phyloP scores from a whole-genome alignment of 2,113 vertebrate species.

The Elachura formosa region DNA sequence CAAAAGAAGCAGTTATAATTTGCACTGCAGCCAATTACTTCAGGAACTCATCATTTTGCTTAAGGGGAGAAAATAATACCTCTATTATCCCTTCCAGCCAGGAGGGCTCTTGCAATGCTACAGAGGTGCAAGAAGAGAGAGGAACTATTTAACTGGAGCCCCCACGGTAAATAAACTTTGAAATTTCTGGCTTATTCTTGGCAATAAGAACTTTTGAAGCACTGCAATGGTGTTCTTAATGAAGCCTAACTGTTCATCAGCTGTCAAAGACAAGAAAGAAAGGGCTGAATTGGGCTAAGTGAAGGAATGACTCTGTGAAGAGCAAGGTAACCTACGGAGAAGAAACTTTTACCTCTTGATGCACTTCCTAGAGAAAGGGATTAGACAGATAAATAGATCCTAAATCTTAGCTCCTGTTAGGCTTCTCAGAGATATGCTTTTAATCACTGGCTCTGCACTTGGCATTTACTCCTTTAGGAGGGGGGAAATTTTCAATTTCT shows the following conservation, averaged over 20 bases:
- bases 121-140: neutral
- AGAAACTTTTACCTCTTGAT: neutral
- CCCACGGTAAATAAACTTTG: neutral
- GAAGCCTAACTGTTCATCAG: neutral
- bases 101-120: neutral
- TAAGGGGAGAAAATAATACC: slow-evolving; percentile 6
- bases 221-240: neutral
- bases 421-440: neutral
- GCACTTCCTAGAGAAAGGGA: neutral
- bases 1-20: slow-evolving; percentile 58
- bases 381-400: slow-evolving; percentile 33
- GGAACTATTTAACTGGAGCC: neutral
- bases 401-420: slow-evolving; percentile 11
- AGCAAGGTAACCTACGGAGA: neutral
- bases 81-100: neutral
- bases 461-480: neutral
- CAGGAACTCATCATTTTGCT: slow-evolving; percentile 27
- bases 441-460: slow-evolving; percentile 16
- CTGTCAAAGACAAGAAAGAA: neutral
- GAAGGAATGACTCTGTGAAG: neutral
- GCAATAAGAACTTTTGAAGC: neutral
- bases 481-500: neutral
- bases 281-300: neutral
- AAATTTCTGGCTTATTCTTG: neutral
- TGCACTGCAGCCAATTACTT: slow-evolving; percentile 51